Conservation (phyloP, 1,140 invertebrate genomes). For the Episyrphus balteatus region DNA sequence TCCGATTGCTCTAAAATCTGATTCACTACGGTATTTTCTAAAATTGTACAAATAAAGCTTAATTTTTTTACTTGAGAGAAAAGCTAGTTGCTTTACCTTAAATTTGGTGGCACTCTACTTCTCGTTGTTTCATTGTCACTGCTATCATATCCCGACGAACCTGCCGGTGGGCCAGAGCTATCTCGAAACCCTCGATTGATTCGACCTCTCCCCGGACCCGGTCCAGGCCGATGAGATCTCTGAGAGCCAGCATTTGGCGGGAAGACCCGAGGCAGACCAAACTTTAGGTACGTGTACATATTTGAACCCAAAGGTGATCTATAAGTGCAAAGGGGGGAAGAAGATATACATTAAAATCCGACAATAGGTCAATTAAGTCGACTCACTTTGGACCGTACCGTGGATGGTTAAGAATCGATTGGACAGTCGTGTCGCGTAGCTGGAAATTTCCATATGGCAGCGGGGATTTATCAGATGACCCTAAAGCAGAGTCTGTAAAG, state of each 20-base stretch:
- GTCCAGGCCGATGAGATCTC: constrained; percentile 39
- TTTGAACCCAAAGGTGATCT: constrained; percentile 74
- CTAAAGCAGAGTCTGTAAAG: constrained; percentile 85
- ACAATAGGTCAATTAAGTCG: constrained; percentile 3
- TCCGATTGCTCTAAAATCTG: constrained; percentile 56
- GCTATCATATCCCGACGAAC: constrained; percentile 81
- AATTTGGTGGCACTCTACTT: constrained; percentile 45
- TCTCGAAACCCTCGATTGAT: constrained; percentile 33
- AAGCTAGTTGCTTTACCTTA: constrained; percentile 6
- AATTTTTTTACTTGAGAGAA: not conserved
- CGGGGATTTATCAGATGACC: constrained; percentile 79
- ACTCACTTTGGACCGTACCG: constrained; percentile 74
- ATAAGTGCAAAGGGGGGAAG: not conserved
- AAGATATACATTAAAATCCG: too few relatives aligned
- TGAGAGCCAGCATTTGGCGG: constrained; percentile 61
- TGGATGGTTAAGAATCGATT: constrained; percentile 85
- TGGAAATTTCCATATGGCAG: constrained; percentile 89
- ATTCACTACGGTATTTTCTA: constrained; percentile 64
- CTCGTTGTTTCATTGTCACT: constrained; percentile 55
- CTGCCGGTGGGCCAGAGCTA: constrained; percentile 34
- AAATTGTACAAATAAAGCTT: constrained; percentile 8
- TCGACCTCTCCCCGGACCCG: constrained; percentile 33
- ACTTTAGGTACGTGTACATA: constrained; percentile 87
- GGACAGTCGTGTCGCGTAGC: constrained; percentile 81
- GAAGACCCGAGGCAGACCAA: constrained; percentile 80